Evolutionary conservation across 2,797 vertebrate genomes (phyloP), one percentile per base, ranked within the genome.

Genomic region (Pyrocephalus nanus): DNA sequence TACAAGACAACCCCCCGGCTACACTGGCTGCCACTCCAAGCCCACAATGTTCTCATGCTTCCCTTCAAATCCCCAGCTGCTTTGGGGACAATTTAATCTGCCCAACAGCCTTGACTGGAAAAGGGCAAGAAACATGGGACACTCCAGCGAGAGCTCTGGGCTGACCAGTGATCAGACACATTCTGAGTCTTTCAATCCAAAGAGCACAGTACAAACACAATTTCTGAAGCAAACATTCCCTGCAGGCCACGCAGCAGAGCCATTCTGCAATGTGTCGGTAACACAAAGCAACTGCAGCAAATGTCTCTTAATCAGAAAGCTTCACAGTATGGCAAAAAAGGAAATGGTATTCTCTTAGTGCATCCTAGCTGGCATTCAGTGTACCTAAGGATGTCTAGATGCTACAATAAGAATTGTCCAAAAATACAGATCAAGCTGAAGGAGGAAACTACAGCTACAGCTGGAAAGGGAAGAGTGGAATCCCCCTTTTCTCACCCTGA

Each of bases 41-140:
- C 74, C 78, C 82, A 67, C 55, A 73, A 2, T 1, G 4, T 62
- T 74, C 9, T 2, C 7, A 15, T 26, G 40, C 57, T 94, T 95
- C 61, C 58, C 73, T 78, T 75, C 60, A 85, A 86, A 88, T 43
- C 27, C n/a, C n/a, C 73, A 65, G 29, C 38, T 69, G 40, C 19
- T 72, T 9, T 17, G 2, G 57, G 65, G 26, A 90, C 45, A 67
- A 77, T 84, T 79, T 81, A 23, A 84, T 77, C 67, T 86, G 55
- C 55, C 29, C 34, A 79, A 20, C 18, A 66, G 60, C 51, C 57
- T 50, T 55, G 45, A 87, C n/a, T 80, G 69, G 64, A 77, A 94
- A 94, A 87, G 42, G 48, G 25, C n/a, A 88, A 69, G 55, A 81
- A 92, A 72, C 30, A 58, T 34, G 42, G 83, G 34, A 67, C 5